Evolutionary conservation across 2,888 invertebrate species (phyloP).

Genomic region (Philereme transversata): DNA sequence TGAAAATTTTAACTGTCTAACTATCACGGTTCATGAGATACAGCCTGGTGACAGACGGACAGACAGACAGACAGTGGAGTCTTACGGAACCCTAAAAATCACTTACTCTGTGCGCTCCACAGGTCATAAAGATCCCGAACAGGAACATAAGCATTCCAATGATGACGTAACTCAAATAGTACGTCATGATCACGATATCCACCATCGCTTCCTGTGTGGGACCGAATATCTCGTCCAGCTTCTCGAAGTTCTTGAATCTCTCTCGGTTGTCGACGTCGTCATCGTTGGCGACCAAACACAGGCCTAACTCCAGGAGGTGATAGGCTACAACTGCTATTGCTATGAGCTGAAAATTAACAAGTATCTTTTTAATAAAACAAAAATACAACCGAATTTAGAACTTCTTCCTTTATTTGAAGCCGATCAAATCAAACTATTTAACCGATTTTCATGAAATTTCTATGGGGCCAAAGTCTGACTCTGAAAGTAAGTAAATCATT

Average conservation of each 20-base stretch:
- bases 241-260: constrained; percentile 67
- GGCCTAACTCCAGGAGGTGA: constrained; percentile 64
- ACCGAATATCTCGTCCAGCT: constrained; percentile 70
- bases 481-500: no score
- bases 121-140: constrained; percentile 63
- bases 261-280: constrained; percentile 52
- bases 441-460: no score
- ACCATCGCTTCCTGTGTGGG: constrained; percentile 60
- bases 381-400: no score
- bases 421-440: no score
- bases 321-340: constrained; percentile 67
- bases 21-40: no score
- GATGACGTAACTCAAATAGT: constrained; percentile 63
- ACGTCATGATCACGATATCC: constrained; percentile 58
- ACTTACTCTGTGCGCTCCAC: constrained; percentile 72
- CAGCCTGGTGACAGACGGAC: no score
- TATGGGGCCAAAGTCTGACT: no score
- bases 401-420: no score
- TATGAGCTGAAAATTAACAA: constrained; percentile 60
- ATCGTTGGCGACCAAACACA: constrained; percentile 60
- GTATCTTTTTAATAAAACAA: not conserved
- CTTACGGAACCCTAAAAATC: no score
- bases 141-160: constrained; percentile 65
- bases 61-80: no score
- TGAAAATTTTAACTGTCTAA: no score